Evolutionary conservation across 1,140 invertebrate genomes (phyloP).

Genomic region (Drosophila tristis): DNA sequence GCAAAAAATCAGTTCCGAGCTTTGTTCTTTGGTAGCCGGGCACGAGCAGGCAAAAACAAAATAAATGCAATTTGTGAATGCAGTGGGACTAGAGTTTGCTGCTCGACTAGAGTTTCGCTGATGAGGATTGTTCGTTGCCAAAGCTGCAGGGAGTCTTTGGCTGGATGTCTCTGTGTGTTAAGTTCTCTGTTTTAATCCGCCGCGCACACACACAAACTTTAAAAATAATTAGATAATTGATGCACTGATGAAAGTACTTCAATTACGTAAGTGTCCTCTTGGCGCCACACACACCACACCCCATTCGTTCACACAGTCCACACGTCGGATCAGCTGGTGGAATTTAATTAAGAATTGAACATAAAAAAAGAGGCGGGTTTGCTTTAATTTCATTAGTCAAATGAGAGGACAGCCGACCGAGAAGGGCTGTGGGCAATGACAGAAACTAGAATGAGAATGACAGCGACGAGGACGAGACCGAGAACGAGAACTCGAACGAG

Average conservation of each 20-base stretch:
- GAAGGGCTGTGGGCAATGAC: conserved; percentile 4
- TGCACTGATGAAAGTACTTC: conserved; percentile 55
- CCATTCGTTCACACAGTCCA: conserved; percentile 17
- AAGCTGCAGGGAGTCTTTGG: no score
- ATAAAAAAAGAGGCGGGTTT: conserved; percentile 65
- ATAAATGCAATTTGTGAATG: no score
- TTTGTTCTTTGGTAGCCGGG: no score
- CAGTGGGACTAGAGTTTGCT: no score
- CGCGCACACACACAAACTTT: conserved; percentile 13
- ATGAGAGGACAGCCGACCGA: conserved; percentile 12
- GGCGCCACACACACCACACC: conserved; percentile 12
- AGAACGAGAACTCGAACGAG: neutral
- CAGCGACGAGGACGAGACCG: conserved; percentile 36
- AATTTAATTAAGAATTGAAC: conserved; percentile 78
- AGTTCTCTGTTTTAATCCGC: no score
- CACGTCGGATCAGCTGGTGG: conserved; percentile 25
- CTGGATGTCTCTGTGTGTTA: no score
- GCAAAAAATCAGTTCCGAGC: no score
- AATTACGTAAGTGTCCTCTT: conserved; percentile 38
- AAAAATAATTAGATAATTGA: conserved; percentile 27
- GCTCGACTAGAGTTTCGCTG: no score
- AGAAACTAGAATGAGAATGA: conserved; percentile 12
- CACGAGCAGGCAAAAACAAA: no score
- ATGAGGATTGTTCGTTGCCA: no score
- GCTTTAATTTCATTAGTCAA: conserved; percentile 75